phyloP scores from a whole-genome alignment of 2,888 invertebrate genomes.

The Temnothorax rugatulus region DNA sequence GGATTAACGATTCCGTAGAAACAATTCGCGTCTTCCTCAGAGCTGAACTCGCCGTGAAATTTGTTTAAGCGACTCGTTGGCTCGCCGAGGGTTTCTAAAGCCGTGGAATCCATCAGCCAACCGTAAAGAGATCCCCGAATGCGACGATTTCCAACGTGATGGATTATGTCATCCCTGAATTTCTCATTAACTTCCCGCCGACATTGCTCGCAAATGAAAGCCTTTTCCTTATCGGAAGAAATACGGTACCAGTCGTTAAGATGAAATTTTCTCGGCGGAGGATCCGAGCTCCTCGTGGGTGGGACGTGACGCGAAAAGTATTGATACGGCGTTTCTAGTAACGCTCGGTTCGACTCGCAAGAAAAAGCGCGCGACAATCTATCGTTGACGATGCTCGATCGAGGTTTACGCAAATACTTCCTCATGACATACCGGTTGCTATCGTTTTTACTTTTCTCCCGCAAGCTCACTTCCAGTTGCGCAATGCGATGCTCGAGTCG shows the following conservation, averaged over 20 bases:
- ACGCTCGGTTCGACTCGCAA: constrained; percentile 48
- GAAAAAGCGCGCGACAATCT: constrained; percentile 32
- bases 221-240: constrained; percentile 57
- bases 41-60: constrained; percentile 9
- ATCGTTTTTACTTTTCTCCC: constrained; percentile 72
- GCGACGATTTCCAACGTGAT: constrained; percentile 36
- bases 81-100: constrained; percentile 29
- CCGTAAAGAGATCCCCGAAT: constrained; percentile 64
- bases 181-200: constrained; percentile 48
- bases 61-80: constrained; percentile 22
- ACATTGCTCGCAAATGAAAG: constrained; percentile 65
- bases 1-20: constrained; percentile 30
- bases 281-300: neutral
- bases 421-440: constrained; percentile 80
- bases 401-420: constrained; percentile 26
- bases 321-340: constrained; percentile 3
- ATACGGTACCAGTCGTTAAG: constrained; percentile 14
- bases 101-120: constrained; percentile 62
- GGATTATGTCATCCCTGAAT: neutral
- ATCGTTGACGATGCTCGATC: constrained; percentile 14
- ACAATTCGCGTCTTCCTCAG: constrained; percentile 28
- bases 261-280: neutral
- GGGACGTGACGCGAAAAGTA: constrained; percentile 9
- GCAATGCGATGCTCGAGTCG: constrained; percentile 88
- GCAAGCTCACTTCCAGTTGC: constrained; percentile 87